A percentile compares a stretch with the other conserved stretches of the same genome.
phyloP scores from a whole-genome alignment of 2,113 vertebrate genomes.

The Alethe diademata region DNA sequence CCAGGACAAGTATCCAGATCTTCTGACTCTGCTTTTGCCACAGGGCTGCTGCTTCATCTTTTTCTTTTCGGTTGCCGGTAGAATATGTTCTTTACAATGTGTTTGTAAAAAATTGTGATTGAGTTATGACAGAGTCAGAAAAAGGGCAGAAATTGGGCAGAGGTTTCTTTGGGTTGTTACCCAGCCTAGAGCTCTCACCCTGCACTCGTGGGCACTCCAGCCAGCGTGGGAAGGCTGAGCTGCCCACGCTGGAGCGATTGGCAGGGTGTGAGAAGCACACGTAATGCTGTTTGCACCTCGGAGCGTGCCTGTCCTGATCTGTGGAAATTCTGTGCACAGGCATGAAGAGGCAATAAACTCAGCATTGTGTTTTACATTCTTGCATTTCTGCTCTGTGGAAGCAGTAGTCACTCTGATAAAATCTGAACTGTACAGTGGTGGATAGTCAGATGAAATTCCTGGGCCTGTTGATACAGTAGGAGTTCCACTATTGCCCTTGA shows the following conservation, averaged over 20 bases:
- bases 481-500: neutral
- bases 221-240: neutral
- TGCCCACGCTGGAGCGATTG: accelerated
- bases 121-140: neutral
- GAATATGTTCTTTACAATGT: neutral
- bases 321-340: neutral
- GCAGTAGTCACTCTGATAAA: neutral
- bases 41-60: neutral
- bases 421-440: neutral
- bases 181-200: neutral
- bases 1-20: neutral
- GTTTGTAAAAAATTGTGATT: neutral
- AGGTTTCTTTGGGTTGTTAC: neutral
- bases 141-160: neutral
- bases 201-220: neutral
- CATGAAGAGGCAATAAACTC: neutral
- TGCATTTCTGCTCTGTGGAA: neutral
- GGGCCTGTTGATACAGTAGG: neutral
- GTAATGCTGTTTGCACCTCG: neutral
- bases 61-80: neutral
- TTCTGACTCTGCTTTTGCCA: neutral
- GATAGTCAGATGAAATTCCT: neutral
- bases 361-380: neutral
- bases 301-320: neutral
- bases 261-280: neutral